A percentile compares a stretch with the other conserved stretches of the same genome.
Conservation (phyloP, 2,797 vertebrate genomes). For the Argentina silus region DNA sequence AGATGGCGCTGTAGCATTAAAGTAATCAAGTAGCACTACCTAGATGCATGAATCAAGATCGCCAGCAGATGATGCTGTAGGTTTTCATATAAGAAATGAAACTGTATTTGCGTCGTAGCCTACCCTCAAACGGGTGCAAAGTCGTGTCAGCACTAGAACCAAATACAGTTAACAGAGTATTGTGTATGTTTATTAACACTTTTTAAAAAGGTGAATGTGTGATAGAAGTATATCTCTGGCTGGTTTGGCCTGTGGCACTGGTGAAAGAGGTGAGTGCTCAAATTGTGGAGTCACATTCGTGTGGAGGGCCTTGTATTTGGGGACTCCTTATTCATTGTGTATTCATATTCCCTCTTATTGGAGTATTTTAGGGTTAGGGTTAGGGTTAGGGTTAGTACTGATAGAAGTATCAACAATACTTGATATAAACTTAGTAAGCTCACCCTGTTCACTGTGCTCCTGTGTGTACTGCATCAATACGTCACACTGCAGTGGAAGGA, state of each 20-base stretch:
- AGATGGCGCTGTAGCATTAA: neutral
- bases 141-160: neutral
- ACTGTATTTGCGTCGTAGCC: neutral
- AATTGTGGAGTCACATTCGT: too few relatives aligned
- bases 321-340: too few relatives aligned
- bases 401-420: neutral
- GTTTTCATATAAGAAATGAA: conserved; percentile 5
- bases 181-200: neutral
- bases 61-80: conserved; percentile 61
- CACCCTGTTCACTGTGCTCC: conserved; percentile 5
- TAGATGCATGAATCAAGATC: conserved; percentile 6
- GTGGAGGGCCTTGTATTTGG: too few relatives aligned
- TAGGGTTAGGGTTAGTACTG: too few relatives aligned
- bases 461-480: conserved; percentile 7
- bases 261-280: too few relatives aligned
- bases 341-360: too few relatives aligned
- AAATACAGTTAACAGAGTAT: neutral
- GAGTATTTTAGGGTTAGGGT: too few relatives aligned
- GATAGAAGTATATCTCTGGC: too few relatives aligned
- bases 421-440: neutral
- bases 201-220: too few relatives aligned
- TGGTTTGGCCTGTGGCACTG: too few relatives aligned
- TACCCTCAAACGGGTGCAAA: neutral
- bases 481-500: conserved; percentile 31
- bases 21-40: neutral